A percentile compares a stretch with the other conserved stretches of the same genome.
phyloP scores from a whole-genome alignment of 2,888 invertebrate genomes.

The Mythimna pallens region DNA sequence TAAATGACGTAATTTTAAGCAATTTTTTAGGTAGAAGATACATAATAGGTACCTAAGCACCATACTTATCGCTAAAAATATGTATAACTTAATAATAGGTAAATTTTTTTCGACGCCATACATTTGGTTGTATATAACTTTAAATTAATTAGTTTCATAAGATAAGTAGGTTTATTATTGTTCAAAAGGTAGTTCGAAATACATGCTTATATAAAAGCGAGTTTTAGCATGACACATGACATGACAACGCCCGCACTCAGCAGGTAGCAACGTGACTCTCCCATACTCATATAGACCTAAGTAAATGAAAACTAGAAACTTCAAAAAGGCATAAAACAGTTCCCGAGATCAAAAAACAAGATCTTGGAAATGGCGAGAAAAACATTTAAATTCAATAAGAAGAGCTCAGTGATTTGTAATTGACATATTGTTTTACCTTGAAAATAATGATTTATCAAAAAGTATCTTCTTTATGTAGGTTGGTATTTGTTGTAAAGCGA shows the following conservation, averaged over 20 bases:
- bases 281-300: neutral
- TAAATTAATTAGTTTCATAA: conserved; percentile 1
- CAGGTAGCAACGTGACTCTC: neutral
- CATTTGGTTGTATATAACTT: neutral
- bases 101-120: too few species aligned
- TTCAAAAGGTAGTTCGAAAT: neutral
- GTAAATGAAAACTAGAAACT: neutral
- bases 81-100: too few species aligned
- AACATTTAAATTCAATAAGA: too few species aligned
- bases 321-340: neutral
- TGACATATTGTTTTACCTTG: neutral
- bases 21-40: conserved; percentile 36
- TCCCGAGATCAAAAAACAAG: neutral
- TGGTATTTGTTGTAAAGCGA: neutral
- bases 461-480: neutral
- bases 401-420: too few species aligned
- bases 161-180: conserved; percentile 9
- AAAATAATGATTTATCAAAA: neutral
- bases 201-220: conserved; percentile 4
- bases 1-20: conserved; percentile 29
- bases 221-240: neutral
- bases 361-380: neutral
- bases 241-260: neutral
- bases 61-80: conserved; percentile 24
- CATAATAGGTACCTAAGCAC: conserved; percentile 15